Evolutionary conservation across 2,888 invertebrate genomes (phyloP).

Genomic region (Drosophila neonasuta): DNA sequence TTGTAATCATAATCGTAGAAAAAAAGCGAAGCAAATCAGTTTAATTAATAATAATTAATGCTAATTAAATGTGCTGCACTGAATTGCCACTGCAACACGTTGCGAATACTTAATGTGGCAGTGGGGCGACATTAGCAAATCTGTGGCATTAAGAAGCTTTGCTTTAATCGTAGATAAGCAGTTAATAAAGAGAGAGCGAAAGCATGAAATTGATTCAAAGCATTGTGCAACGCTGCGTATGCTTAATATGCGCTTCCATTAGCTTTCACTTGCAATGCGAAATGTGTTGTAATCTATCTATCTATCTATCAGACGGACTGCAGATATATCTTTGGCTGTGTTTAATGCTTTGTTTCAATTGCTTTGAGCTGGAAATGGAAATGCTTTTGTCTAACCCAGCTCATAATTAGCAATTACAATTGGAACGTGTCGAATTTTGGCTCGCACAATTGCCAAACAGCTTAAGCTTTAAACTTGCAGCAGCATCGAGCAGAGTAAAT

Average conservation of each 20-base stretch:
- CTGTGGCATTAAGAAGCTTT: neutral
- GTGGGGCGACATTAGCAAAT: neutral
- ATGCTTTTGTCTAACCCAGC: constrained; percentile 16
- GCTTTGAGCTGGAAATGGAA: constrained; percentile 7
- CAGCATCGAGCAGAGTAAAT: too few species aligned
- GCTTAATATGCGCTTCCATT: neutral
- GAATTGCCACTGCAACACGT: neutral
- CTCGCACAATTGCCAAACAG: constrained; percentile 14
- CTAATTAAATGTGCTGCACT: neutral
- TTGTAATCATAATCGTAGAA: neutral
- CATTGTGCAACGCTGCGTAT: neutral
- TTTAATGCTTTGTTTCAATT: constrained; percentile 6
- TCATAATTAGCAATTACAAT: constrained; percentile 40
- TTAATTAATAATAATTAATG: constrained; percentile 38
- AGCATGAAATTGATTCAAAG: neutral
- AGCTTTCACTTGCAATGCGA: neutral
- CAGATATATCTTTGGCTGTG: neutral
- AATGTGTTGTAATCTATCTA: neutral
- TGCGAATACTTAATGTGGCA: constrained; percentile 6
- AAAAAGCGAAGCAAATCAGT: constrained; percentile 6
- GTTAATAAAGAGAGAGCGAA: neutral
- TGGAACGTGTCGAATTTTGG: constrained; percentile 39
- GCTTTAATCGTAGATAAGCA: neutral
- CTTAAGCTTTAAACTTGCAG: constrained; percentile 11
- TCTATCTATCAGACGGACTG: neutral